Base-by-base conservation (phyloP, 2,113 vertebrate genomes). In the Mus spicilegus region DNA sequence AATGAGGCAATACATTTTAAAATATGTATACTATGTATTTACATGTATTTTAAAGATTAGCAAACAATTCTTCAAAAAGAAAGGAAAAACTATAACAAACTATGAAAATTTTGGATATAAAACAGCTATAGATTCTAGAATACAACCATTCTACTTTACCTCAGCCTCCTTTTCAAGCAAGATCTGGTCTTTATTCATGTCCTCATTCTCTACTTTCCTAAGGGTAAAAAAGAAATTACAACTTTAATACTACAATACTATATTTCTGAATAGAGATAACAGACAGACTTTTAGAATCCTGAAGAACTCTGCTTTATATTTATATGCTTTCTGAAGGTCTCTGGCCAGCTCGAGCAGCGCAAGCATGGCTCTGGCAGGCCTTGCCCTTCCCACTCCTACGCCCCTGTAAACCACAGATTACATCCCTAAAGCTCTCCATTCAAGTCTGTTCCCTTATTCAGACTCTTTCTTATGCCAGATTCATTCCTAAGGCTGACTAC, bases 131-230 rank as follows among this genome's bases (percentile, higher is more conserved):
- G 69, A 51, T 2, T 19, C 5, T 11, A 72, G n/a, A 86, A 65
- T 0, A 49, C 0, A 5, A 16, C 46, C 90, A 33, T 22, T 22
- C 14, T 30, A 93, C 98, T 98, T 98, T 98, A 99, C 99, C 99
- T 99, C 99, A 93, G 99, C 99, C 98, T 99, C 99, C 98, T 99
- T 99, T 98, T 99, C 99, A 98, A 99, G 99, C 65, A 99, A 98
- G 97, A 99, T 99, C 95, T 99, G 99, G 94, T 99, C 99, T 98
- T 99, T 99, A 97, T 99, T 99, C 98, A 99, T 98, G 98, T 99
- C 99, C 98, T 99, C 99, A 0, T 99, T 99, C 97, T 99, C 99
- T 42, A 99, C 99, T 97, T 99, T 99, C 97, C 99, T 99, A 98
- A 76, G 75, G 97, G 20, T 42, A 82, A 94, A 54, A 96, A n/a